Base-by-base conservation (phyloP, 2,888 invertebrate genomes). In the Agonopterix heracliana region DNA sequence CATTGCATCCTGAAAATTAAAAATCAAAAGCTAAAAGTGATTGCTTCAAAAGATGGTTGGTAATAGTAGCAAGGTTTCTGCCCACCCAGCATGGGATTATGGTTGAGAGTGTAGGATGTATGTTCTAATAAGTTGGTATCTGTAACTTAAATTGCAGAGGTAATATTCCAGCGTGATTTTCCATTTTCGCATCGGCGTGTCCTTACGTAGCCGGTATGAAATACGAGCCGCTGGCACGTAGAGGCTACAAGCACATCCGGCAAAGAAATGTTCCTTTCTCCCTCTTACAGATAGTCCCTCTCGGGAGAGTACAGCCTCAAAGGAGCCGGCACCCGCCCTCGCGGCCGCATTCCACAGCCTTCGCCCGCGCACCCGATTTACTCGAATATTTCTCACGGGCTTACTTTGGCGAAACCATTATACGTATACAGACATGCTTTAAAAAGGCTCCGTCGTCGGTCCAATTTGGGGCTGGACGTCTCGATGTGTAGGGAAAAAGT, bases 341-440 rank as follows among this genome's bases (percentile, higher is more conserved):
- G 69, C 81, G 81, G 75, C 80, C 79, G 77, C 86, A 85, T 85
- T 85, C 86, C 85, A 71, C 66, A 68, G 70, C 66, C 71, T 63
- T 64, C 70, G 71, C 74, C 71, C 65, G 76, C 75, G 71, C 74
- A 71, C 73, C 69, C 81, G 76, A 73, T 77, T 77, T 78, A 75
- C 84, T 76, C 72, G 80, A 82, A 83, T 83, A 78, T 87, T 88
- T 89, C 89, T 88, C 89, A 89, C 89, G 88, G 85, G 68, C 83
- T 79, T 72, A 77, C 84, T 86, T 84, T 85, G 83, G 84, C 85
- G 77, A 85, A 78, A 74, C 78, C 78, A 78, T 80, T 77, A 74
- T 68, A 68, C 60, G 61, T 71, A 66, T 63, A 64, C 59, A 60
- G 59, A 63, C 60, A 61, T 57, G 59, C 35, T 47, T 41, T 62